These are phyloP conservation scores for Anguilla pacifica DNA, from an alignment of 2,797 vertebrate species.

Conservation along the genomic window DNA sequence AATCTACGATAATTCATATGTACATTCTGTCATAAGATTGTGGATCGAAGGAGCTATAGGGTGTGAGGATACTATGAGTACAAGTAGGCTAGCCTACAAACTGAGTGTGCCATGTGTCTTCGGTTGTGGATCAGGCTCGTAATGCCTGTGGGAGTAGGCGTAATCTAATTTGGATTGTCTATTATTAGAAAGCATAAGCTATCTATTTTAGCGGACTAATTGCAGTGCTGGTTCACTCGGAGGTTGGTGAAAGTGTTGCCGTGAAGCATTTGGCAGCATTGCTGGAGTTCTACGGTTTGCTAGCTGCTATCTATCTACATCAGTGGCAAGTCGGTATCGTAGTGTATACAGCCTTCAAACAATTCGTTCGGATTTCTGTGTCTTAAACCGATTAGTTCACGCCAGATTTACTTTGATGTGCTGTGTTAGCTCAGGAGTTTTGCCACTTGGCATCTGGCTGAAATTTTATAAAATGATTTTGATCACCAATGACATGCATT, in stretches of 20 bases:
- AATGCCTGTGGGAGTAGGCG: slow-evolving; percentile 66
- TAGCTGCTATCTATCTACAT: slow-evolving; percentile 53
- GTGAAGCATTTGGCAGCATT: slow-evolving; percentile 67
- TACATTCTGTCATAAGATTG: slow-evolving; percentile 4
- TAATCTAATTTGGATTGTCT: slow-evolving; percentile 75
- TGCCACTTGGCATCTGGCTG: slow-evolving; percentile 81
- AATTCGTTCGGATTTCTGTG: slow-evolving; percentile 75
- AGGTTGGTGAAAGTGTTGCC: slow-evolving; percentile 64
- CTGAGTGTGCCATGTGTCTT: slow-evolving; percentile 22
- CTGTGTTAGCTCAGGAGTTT: slow-evolving; percentile 78
- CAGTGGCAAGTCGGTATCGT: slow-evolving; percentile 38
- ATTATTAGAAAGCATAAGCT: slow-evolving; percentile 70
- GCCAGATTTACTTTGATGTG: slow-evolving; percentile 83
- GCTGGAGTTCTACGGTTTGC: slow-evolving; percentile 66
- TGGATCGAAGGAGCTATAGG: not conserved
- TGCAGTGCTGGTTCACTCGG: slow-evolving; percentile 54
- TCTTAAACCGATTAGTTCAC: slow-evolving; percentile 84
- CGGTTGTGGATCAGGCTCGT: slow-evolving; percentile 62
- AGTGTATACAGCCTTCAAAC: slow-evolving; percentile 59
- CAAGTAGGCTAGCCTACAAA: not conserved
- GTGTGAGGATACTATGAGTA: not conserved
- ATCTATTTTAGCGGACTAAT: slow-evolving; percentile 71
- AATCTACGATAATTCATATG: not conserved
- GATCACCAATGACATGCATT: slow-evolving; percentile 75
- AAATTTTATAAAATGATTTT: slow-evolving; percentile 79